Evolutionary conservation across 1,140 invertebrate genomes (phyloP), one percentile per base, ranked within the genome.

Genomic region (Orussus abietinus): DNA sequence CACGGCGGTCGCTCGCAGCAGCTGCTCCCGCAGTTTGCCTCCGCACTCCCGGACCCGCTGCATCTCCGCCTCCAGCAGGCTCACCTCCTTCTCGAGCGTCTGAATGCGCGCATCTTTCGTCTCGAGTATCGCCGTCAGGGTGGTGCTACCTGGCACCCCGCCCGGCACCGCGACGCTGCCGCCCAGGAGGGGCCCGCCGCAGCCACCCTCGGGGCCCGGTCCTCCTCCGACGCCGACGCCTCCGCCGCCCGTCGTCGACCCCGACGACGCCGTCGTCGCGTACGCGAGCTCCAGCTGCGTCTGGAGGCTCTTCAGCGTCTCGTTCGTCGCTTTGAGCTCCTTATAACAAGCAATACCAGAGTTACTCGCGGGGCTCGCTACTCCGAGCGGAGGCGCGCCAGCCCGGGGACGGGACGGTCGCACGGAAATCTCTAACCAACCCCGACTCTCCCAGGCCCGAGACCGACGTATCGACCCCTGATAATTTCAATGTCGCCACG

Each of bases 101-200:
- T 83, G 79, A 68, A 92, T 92, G 59, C 88, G 77, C 45, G 85
- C 85, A 71, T 90, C 87, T 80, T 92, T 87, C 33, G 84, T 87
- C 74, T 87, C 85, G 65, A 88, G 76, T 62, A 88, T 84, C 42
- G 85, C 84, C 38, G 81, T 82, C 61, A 86, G 75, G 44, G 84
- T 86, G 54, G 75, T 79, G 69, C 80, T 83, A 58, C 81, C 81
- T 46, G 82, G 79, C 60, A 79, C 78, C 66, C 78, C 77, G 53
- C 75, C 76, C 36, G 77, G 77, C 55, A 79, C 75, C 22, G 64
- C 66, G 19, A 72, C 67, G 42, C 67, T 70, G 38, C 67, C 66
- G 31, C 72, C 72, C 9, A 69, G 56, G 21, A 64, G 39, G 32
- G 81, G 84, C 72, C 85, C 83, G 65, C 83, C 75, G 60, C 82